Percentiles rank a stretch among this genome's conserved stretches.
Evolutionary conservation across 1,140 invertebrate species (phyloP).

Genomic region (Hormaphis cornu): DNA sequence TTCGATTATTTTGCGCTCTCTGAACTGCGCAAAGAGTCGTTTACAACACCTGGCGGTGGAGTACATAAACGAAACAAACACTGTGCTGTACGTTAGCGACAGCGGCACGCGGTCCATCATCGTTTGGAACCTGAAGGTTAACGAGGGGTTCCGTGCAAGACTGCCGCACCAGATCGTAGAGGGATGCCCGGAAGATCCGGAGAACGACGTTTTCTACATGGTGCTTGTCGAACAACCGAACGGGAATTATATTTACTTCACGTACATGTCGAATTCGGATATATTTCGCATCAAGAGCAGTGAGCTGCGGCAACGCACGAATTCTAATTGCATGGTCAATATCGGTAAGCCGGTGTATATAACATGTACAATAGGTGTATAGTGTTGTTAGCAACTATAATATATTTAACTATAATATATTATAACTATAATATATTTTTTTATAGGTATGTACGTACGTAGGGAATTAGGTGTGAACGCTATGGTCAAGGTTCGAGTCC

Average conservation of each 20-base stretch:
- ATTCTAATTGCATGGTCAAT: neutral
- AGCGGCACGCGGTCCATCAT: conserved; percentile 51
- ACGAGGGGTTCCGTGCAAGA: conserved; percentile 41
- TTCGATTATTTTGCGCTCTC: neutral
- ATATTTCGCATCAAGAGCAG: neutral
- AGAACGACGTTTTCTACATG: neutral
- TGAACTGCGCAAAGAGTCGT: conserved; percentile 36
- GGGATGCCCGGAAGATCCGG: neutral
- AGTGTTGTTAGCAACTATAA: too few species aligned
- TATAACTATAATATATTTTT: too few species aligned
- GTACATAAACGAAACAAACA: conserved; percentile 46
- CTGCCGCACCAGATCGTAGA: neutral
- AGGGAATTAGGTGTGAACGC: too few species aligned
- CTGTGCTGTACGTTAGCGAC: conserved; percentile 53
- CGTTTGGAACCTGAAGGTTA: conserved; percentile 51
- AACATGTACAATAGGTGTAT: too few species aligned
- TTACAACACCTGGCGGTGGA: conserved; percentile 54
- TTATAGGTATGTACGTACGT: too few species aligned
- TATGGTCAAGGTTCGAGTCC: too few species aligned
- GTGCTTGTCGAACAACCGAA: neutral
- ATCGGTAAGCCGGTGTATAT: neutral
- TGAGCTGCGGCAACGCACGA: neutral
- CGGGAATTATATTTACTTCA: neutral
- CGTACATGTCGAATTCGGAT: neutral
- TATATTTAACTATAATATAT: too few species aligned